phyloP scores from a whole-genome alignment of 2,797 vertebrate species.

The Crypturellus tataupa region DNA sequence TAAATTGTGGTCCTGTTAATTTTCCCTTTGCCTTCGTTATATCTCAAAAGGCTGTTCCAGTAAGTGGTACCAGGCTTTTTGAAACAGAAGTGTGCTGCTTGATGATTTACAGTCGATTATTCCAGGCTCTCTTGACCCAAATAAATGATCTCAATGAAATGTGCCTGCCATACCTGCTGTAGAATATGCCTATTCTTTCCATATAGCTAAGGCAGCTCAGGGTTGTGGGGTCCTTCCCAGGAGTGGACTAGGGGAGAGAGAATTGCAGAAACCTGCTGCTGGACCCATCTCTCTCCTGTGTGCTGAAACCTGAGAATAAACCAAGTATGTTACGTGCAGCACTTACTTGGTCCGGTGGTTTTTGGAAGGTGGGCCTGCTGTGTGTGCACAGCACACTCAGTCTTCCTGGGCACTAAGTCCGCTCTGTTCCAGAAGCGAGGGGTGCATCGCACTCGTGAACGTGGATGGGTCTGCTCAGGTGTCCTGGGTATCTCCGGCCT shows the following conservation, averaged over 20 bases:
- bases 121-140: neutral
- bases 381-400: neutral
- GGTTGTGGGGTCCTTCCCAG: neutral
- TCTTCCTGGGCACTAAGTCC: fast-evolving
- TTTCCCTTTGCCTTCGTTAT: neutral
- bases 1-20: neutral
- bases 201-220: neutral
- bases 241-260: neutral
- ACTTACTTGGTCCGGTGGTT: neutral
- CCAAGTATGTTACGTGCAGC: fast-evolving
- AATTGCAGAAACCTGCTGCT: neutral
- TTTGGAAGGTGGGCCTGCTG: neutral
- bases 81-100: neutral
- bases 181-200: neutral
- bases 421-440: neutral
- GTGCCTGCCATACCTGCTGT: neutral
- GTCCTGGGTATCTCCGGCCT: neutral
- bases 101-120: conserved; percentile 30
- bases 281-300: neutral
- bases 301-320: neutral
- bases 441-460: neutral
- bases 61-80: neutral
- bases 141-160: neutral
- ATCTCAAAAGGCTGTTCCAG: conserved; percentile 12
- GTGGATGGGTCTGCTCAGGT: neutral